A percentile compares a stretch with the other conserved stretches of the same genome.
These are phyloP conservation scores for Platichthys flesus DNA, from an alignment of 2,113 vertebrate genomes.

Conservation along the genomic window DNA sequence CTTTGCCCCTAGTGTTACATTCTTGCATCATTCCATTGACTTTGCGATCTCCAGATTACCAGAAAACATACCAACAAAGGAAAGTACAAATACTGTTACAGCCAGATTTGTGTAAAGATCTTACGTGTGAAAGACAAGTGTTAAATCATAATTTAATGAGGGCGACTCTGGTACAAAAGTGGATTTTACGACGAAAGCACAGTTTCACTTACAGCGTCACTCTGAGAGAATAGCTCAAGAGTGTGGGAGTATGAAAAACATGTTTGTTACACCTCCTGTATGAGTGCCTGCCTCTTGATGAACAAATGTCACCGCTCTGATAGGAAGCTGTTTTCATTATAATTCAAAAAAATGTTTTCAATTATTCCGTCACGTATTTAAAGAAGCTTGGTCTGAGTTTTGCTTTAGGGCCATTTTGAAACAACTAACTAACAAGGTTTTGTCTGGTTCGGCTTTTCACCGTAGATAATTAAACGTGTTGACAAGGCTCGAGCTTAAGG, in stretches of 20 bases:
- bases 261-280: neutral
- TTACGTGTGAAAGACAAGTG: no score
- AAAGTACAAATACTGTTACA: no score
- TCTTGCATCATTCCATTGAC: no score
- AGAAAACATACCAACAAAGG: no score
- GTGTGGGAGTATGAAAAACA: neutral
- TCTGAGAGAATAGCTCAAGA: neutral
- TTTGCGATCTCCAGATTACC: no score
- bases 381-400: conserved; percentile 9
- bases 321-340: conserved; percentile 1
- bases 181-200: neutral
- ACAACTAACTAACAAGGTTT: conserved; percentile 11
- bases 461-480: conserved; percentile 33
- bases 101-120: no score
- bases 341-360: neutral
- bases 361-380: neutral
- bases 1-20: no score
- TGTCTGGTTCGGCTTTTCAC: conserved; percentile 6
- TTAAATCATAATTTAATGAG: no score
- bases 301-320: neutral
- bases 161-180: neutral
- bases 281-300: neutral
- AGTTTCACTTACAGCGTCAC: neutral
- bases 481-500: conserved; percentile 27
- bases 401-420: conserved; percentile 16